Conservation (phyloP, 2,113 vertebrate species). For the Microtus ochrogaster region DNA sequence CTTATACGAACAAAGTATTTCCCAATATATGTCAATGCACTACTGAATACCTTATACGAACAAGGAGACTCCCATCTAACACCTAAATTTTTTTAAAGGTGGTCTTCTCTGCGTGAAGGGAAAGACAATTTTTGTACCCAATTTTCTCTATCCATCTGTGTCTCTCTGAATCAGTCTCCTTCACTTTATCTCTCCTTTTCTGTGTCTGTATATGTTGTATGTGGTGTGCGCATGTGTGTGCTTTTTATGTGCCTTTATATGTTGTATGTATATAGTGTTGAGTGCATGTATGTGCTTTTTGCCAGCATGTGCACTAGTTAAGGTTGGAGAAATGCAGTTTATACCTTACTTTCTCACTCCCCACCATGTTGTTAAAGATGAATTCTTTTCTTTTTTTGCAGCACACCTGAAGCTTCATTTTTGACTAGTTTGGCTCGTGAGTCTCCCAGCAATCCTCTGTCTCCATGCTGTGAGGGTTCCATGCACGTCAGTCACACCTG, state of each 20-base stretch:
- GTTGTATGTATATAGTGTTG: no score
- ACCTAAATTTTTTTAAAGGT: not conserved
- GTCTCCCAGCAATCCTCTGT: not conserved
- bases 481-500: not conserved
- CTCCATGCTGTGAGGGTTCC: not conserved
- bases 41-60: not conserved
- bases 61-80: not conserved
- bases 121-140: not conserved
- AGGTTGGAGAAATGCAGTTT: no score
- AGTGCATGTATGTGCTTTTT: not conserved
- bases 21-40: not conserved
- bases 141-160: not conserved
- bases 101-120: not conserved
- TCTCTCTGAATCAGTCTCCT: not conserved
- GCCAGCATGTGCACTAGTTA: not conserved
- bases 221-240: not conserved
- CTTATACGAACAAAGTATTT: not conserved
- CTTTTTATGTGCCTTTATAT: no score
- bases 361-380: not conserved
- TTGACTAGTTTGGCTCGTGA: not conserved
- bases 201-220: not conserved
- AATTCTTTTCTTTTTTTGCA: not conserved
- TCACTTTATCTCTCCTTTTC: no score
- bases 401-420: no score
- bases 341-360: not conserved